These are phyloP conservation scores for Malurus cyaneus DNA, from an alignment of 2,113 vertebrate species.

Conservation along the genomic window DNA sequence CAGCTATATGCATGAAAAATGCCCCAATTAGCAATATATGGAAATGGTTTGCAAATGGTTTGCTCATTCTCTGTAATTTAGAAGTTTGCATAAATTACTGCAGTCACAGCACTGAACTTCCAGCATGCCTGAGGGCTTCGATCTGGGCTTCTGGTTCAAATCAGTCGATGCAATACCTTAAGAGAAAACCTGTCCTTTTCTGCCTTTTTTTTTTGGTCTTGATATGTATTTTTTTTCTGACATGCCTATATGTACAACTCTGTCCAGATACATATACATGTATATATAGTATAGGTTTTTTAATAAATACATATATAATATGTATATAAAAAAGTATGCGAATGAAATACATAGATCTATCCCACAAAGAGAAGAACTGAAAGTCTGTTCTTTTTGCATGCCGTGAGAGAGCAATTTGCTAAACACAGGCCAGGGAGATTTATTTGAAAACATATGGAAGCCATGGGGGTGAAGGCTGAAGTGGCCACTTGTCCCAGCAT, in stretches of 20 bases:
- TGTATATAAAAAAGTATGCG: no score
- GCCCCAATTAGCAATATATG: not conserved
- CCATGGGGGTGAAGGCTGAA: not conserved
- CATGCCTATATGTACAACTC: not conserved
- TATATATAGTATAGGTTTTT: no score
- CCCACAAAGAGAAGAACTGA: not conserved
- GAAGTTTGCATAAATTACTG: not conserved
- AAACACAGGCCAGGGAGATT: not conserved
- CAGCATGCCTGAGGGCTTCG: not conserved
- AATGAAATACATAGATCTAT: not conserved
- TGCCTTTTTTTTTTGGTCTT: not conserved
- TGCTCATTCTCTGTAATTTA: not conserved
- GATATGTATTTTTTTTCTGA: not conserved
- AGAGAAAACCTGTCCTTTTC: not conserved
- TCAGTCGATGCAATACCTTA: not conserved
- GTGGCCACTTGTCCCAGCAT: conserved; percentile 25
- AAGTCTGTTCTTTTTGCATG: not conserved
- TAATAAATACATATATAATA: no score
- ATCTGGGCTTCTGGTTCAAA: not conserved
- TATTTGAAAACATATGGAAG: conserved; percentile 46
- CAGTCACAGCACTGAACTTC: not conserved
- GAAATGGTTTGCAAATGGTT: not conserved
- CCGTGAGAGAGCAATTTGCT: conserved; percentile 42
- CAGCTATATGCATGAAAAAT: not conserved
- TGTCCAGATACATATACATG: not conserved